A percentile compares a stretch with the other conserved stretches of the same genome.
Evolutionary conservation across 2,888 invertebrate genomes (phyloP).

Genomic region (Andrena chrysosceles): DNA sequence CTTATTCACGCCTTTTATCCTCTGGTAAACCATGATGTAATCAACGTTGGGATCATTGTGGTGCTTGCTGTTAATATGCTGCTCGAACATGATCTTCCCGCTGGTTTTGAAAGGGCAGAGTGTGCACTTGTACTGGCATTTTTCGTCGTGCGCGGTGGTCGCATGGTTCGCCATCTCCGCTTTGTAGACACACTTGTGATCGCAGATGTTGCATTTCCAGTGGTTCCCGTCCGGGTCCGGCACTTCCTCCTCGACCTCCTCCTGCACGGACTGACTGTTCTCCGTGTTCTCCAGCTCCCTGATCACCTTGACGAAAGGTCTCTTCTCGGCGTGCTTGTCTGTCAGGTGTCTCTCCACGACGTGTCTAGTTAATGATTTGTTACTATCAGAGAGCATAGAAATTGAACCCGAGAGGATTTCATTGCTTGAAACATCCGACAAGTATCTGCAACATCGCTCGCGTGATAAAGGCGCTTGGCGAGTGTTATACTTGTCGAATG

Average conservation of each 20-base stretch:
- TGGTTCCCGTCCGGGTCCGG: conserved; percentile 86
- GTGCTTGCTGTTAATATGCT: conserved; percentile 88
- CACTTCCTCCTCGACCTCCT: conserved; percentile 78
- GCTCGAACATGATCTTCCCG: conserved; percentile 86
- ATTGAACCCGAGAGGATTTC: conserved; percentile 21
- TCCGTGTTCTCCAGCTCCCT: conserved; percentile 84
- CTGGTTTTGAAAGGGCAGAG: conserved; percentile 88
- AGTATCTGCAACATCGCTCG: conserved; percentile 9
- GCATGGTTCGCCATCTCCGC: conserved; percentile 88
- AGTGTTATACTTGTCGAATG: conserved; percentile 23
- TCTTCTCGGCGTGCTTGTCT: conserved; percentile 87
- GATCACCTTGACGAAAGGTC: conserved; percentile 85
- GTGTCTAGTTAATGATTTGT: conserved; percentile 80
- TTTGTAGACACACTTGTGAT: conserved; percentile 87
- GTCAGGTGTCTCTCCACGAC: conserved; percentile 89
- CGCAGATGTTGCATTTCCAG: conserved; percentile 91
- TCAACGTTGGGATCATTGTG: conserved; percentile 81
- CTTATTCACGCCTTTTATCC: conserved; percentile 81
- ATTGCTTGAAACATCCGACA: conserved; percentile 65
- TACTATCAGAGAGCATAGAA: conserved; percentile 74
- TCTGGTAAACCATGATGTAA: conserved; percentile 86
- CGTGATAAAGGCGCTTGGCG: not conserved
- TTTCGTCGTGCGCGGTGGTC: conserved; percentile 87
- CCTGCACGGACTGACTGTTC: conserved; percentile 71
- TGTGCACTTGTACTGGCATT: conserved; percentile 90